A percentile compares a stretch with the other conserved stretches of the same genome.
Evolutionary conservation across 2,888 invertebrate genomes (phyloP).

Genomic region (Heliothis peltigera): DNA sequence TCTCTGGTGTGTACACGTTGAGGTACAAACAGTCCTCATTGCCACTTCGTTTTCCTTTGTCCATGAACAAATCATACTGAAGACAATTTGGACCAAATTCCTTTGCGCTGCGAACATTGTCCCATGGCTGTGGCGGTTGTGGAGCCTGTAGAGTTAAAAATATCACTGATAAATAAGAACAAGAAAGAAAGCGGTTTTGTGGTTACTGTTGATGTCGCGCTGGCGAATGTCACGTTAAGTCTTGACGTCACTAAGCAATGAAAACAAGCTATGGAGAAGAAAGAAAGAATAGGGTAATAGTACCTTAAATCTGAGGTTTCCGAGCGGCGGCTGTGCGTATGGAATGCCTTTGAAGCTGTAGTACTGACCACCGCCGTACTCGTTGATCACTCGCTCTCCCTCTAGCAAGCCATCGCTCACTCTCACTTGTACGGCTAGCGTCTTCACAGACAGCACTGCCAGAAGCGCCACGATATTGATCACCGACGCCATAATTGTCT

Average conservation of each 20-base stretch:
- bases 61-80: conserved; percentile 61
- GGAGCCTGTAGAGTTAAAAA: conserved; percentile 58
- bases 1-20: conserved; percentile 75
- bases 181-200: background rate
- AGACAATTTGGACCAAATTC: conserved; percentile 69
- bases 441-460: background rate
- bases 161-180: background rate
- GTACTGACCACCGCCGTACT: conserved; percentile 61
- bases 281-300: no score
- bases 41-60: conserved; percentile 59
- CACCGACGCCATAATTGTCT: background rate
- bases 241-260: no score
- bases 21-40: conserved; percentile 78
- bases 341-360: conserved; percentile 82
- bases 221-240: no score
- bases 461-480: background rate
- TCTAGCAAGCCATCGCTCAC: conserved; percentile 71
- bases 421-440: conserved; percentile 53
- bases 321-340: conserved; percentile 85
- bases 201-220: no score
- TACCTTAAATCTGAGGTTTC: conserved; percentile 86
- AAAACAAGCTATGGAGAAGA: no score
- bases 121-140: conserved; percentile 69
- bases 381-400: conserved; percentile 64
- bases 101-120: conserved; percentile 71